Base-by-base conservation (phyloP, 2,888 invertebrate species). In the Limenitis arthemis region DNA sequence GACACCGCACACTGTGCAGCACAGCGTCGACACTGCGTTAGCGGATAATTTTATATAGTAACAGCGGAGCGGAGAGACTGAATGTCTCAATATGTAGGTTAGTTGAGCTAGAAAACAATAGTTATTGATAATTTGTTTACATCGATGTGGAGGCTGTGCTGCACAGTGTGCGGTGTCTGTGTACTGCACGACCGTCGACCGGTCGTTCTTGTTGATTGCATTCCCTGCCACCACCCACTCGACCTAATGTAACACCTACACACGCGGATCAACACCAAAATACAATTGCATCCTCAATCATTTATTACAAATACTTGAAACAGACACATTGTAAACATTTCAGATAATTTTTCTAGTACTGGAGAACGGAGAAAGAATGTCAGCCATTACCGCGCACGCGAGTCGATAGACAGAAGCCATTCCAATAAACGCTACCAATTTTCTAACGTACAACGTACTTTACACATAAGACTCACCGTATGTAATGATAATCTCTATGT, bases 381-480 rank as follows among this genome's bases (percentile, higher is more conserved):
- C 85, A 82, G 85, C 85, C 85, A 85, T 85, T 85, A 81, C 72
- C 78, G 81, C 85, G 83, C 85, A 84, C 80, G 77, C 81, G 66
- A 85, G 79, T 85, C 84, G 79, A 81, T 83, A 82, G 76, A 80
- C 76, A 80, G 84, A 79, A 82, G 84, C 82, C 82, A 83, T 83
- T 83, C 77, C 68, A 70, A 69, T 70, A 73, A 75, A 77, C 73
- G 78, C 78, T 75, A 78, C 74, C 75, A 75, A 72, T 73, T 75
- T 61, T 67, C 49, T 59, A 58, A 59, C 62, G 52, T 58, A 58
- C 41, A 61, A 50, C 47, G 49, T 60, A 44, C 59, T 58, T 61
- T 58, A 56, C 55, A 39, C 59, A 55, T 64, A 64, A 58, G 66
- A 74, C 84, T 76, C 66, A 86, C 85, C 83, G 77, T 75, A 62